Evolutionary conservation across 2,113 vertebrate species (phyloP).

Genomic region (Tautogolabrus adspersus): DNA sequence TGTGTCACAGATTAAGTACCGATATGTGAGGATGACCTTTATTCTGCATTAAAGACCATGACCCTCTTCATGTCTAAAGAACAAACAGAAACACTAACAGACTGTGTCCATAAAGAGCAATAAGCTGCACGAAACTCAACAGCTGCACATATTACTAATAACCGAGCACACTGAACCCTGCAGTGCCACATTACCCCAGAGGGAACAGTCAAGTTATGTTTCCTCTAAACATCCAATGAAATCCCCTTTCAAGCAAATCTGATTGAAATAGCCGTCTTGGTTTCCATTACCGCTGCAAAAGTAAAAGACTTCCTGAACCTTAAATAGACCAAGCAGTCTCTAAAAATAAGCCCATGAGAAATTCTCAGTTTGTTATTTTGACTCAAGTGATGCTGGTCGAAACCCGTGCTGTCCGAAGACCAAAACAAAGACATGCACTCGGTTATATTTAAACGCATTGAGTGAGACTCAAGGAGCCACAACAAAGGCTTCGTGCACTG

Average conservation of each 20-base stretch:
- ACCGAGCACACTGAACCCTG: neutral
- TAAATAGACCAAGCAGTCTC: conserved; percentile 28
- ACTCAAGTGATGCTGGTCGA: conserved; percentile 10
- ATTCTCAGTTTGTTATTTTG: conserved; percentile 31
- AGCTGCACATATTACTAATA: conserved; percentile 31
- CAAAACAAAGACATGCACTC: conserved; percentile 10
- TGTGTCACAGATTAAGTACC: conserved; percentile 25
- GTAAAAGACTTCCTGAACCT: conserved; percentile 47
- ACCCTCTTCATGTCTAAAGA: neutral
- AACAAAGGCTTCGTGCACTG: neutral
- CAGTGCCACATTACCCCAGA: neutral
- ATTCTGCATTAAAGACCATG: conserved; percentile 4
- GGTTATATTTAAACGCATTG: neutral
- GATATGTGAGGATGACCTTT: conserved; percentile 25
- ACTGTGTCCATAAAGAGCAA: conserved; percentile 11
- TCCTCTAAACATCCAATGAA: neutral
- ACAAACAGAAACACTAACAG: neutral
- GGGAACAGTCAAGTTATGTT: conserved; percentile 11
- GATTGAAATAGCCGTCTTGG: conserved; percentile 31
- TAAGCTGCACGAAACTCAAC: conserved; percentile 16
- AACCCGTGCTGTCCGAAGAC: neutral
- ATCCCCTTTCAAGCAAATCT: conserved; percentile 10
- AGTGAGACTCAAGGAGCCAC: neutral
- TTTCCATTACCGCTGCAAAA: conserved; percentile 51
- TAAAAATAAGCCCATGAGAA: conserved; percentile 73